Evolutionary conservation across 2,797 vertebrate genomes (phyloP).

Genomic region (Coracias cyanogaster): DNA sequence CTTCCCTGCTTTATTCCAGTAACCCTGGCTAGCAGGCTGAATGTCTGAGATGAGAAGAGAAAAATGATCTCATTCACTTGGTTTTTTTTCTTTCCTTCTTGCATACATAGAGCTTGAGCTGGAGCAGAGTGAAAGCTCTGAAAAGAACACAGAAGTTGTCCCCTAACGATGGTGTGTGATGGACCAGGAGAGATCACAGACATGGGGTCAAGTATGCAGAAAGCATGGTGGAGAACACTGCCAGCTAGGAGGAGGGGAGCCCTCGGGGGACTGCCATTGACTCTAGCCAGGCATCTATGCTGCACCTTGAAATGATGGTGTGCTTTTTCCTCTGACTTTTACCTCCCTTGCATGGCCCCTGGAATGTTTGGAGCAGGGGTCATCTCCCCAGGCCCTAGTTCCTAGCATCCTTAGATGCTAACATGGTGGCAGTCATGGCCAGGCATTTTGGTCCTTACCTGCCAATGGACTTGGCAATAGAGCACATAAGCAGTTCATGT

Average conservation of each 20-base stretch:
- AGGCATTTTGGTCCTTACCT: not conserved
- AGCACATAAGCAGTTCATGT: not conserved
- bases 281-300: not conserved
- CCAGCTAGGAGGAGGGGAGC: not conserved
- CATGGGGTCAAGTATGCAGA: not conserved
- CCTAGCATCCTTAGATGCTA: not conserved
- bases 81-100: not conserved
- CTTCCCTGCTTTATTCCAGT: conserved; percentile 69
- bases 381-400: not conserved
- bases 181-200: not conserved
- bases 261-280: fast-evolving
- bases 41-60: conserved; percentile 55
- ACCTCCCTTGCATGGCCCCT: not conserved
- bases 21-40: conserved; percentile 61
- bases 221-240: fast-evolving
- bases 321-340: not conserved
- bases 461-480: not conserved
- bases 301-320: not conserved
- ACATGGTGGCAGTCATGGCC: not conserved
- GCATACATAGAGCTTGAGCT: conserved; percentile 14
- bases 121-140: conserved; percentile 8
- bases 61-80: conserved; percentile 73
- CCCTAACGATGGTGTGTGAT: not conserved
- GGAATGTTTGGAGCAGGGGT: not conserved
- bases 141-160: conserved; percentile 10